Base-by-base conservation (phyloP, 1,140 invertebrate species). In the Saccostrea glomerata region DNA sequence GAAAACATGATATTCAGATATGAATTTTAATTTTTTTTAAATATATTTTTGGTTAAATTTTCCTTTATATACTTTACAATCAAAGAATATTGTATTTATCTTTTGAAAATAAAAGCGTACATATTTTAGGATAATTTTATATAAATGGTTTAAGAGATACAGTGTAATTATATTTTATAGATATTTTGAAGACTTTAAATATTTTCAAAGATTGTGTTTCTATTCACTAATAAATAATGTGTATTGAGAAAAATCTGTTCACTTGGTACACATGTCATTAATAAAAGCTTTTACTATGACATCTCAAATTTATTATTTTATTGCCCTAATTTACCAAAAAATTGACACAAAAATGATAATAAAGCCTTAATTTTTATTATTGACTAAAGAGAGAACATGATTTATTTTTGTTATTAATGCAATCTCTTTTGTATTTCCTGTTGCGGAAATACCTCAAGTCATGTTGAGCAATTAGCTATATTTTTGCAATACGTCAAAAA, bases 381-480 rank as follows among this genome's bases (percentile, higher is more conserved):
- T 77, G 70, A 77, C 70, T 30, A 77, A 77, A 30, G 70, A 77
- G 70, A 77, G 30, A 77, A 30, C 70, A 77, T 77, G 70, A 77
- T 77, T 77, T 77, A 77, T 77, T 77, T 47, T 77, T 77, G 70
- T 77, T 77, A 30, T 77, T 36, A 77, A 25, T 77, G 70, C 23
- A 77, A 77, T 77, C 25, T 77, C 70, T 77, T 30, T 77, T 25
- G 70, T 77, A 15, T 77, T 77, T 77, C 70, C 70, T 77, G 70
- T 30, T 77, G 70, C 23, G 23, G 25, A 77, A 77, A 77, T 77
- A 77, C 70, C 70, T 77, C 30, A 5, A 77, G 70, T 77, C 70
- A 77, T 77, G 70, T 77, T 15, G 70, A 25, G 25, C 70, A 77
- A 77, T 77, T 77, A 77, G 70, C 70, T 2, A 77, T 63, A 20